Evolutionary conservation across 2,888 invertebrate genomes (phyloP), one percentile per base, ranked within the genome.

Genomic region (Caenorhabditis parvicauda): DNA sequence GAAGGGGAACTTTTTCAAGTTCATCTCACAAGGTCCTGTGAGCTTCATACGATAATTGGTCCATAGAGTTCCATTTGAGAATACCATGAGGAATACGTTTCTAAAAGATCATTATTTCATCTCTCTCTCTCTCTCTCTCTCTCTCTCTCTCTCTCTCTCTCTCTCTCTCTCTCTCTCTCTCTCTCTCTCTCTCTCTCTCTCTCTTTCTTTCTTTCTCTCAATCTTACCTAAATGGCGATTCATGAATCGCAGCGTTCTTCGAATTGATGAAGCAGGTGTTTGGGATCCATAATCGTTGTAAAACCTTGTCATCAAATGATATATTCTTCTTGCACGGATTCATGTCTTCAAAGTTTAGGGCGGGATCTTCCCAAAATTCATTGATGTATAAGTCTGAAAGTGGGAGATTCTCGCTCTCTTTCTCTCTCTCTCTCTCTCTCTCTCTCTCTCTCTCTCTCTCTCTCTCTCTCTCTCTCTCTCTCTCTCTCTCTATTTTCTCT

Each of bases 21-120:
- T 77, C 81, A 81, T 81, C 45, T 79, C 75, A 56, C 81, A 81
- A 2, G 80, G 81, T 12, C 80, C 81, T 1, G 78, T 81, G 54
- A 79, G 44, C 49, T 79, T 79, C 76, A 79, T 76, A 24, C 79
- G 72, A 50, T 79, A 79, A 52, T 79, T 79, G 3, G 76, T 76
- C 79, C 79, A 79, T 4, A 79, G 56, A 1, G 79, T 79, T 17
- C 79, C 80, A 51, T 80, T 80, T 2, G 80, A 71, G 52, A 77
- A 79, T 1, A 80, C 71, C 80, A 80, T 80, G 25, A 80, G 60
- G 57, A 80, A 80, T 24, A 81, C 75, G 53, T 80, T 80, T 32
- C 72, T 74, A 56, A 39, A 70, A 57, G 28, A 17, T 9, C 1
- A 24, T 5, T 32, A 21, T 41, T 5, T 17, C 59, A 55, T n/a